phyloP scores from a whole-genome alignment of 1,140 invertebrate species.

The Hirudo medicinalis region DNA sequence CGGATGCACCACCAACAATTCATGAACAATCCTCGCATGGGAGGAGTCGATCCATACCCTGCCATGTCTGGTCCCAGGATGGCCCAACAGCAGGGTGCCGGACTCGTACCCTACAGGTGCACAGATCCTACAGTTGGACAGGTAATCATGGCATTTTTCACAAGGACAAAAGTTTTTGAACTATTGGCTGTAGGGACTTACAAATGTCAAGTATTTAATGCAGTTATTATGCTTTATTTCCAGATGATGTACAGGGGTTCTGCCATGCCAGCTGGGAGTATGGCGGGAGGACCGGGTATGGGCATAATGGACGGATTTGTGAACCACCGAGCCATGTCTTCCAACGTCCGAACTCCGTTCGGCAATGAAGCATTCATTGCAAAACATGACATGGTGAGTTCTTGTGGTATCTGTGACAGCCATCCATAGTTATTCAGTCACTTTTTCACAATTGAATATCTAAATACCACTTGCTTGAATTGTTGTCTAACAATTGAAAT shows the following conservation, averaged over 20 bases:
- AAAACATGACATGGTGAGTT: conserved; percentile 3
- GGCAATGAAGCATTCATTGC: not conserved
- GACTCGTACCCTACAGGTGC: not conserved
- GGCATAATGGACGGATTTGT: not conserved
- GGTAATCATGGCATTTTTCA: not conserved
- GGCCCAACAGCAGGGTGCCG: not conserved
- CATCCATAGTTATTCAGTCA: not conserved
- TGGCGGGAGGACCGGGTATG: conserved; percentile 1
- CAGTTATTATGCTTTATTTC: not conserved
- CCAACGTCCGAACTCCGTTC: not conserved
- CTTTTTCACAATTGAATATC: not conserved
- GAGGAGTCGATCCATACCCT: not conserved
- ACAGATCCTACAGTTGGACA: not conserved
- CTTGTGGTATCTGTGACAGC: not conserved
- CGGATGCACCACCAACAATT: not conserved
- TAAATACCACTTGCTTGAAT: too few species aligned
- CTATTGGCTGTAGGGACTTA: too few species aligned
- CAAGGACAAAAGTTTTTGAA: too few species aligned
- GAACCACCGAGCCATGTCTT: not conserved
- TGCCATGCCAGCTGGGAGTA: not conserved
- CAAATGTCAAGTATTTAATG: too few species aligned
- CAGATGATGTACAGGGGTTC: conserved; percentile 13
- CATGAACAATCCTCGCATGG: not conserved
- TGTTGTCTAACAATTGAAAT: too few species aligned
- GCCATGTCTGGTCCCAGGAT: not conserved